These are phyloP conservation scores for Hemibates koningsi DNA, from an alignment of 2,113 vertebrate genomes.

Conservation along the genomic window DNA sequence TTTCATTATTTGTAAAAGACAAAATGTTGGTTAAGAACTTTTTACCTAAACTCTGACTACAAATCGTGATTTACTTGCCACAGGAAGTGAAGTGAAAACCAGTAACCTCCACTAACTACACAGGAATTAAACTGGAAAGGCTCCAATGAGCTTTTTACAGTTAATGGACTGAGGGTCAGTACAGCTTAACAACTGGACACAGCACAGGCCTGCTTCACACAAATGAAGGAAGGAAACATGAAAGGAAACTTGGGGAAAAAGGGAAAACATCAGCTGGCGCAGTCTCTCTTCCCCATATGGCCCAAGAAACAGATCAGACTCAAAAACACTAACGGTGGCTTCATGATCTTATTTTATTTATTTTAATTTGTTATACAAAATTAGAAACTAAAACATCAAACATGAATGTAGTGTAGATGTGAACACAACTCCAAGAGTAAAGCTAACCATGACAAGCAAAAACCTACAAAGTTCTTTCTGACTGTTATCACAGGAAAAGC, in stretches of 20 bases:
- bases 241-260: not conserved
- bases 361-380: not conserved
- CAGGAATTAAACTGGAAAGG: not conserved
- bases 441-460: not conserved
- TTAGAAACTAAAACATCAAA: not conserved
- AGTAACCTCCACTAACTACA: not conserved
- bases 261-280: not conserved
- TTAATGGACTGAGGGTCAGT: not conserved
- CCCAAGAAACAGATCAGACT: not conserved
- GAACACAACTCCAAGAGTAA: not conserved
- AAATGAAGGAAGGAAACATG: not conserved
- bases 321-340: not conserved
- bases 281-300: not conserved
- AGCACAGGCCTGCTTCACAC: not conserved
- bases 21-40: not conserved
- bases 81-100: not conserved
- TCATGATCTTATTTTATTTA: not conserved
- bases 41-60: not conserved
- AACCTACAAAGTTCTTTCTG: not conserved
- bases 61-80: not conserved
- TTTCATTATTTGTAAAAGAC: not conserved
- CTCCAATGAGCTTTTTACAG: not conserved
- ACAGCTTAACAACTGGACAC: not conserved
- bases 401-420: not conserved
- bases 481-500: not conserved